These are phyloP conservation scores for Drosophila parabipectinata DNA, from an alignment of 1,140 invertebrate genomes.

Conservation along the genomic window DNA sequence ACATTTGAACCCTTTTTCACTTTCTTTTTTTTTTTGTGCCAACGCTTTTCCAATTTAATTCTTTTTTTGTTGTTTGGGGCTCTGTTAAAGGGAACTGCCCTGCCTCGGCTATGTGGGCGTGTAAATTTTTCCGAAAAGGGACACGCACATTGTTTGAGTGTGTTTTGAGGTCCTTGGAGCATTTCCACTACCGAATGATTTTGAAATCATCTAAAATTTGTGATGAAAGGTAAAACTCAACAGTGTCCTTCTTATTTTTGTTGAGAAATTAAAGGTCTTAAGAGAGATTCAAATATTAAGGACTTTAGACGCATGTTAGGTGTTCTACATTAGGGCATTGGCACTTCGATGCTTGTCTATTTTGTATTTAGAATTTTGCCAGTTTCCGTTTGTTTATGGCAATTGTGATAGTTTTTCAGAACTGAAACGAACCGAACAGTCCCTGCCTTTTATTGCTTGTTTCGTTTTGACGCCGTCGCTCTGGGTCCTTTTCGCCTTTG, in stretches of 20 bases:
- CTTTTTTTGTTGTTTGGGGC: conserved; percentile 17
- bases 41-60: conserved; percentile 47
- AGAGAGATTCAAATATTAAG: background rate
- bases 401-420: conserved; percentile 66
- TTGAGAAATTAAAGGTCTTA: background rate
- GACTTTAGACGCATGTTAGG: background rate
- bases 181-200: conserved; percentile 39
- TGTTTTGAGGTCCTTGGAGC: conserved; percentile 25
- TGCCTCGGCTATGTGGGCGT: conserved; percentile 47
- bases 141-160: conserved; percentile 47
- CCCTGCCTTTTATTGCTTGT: conserved; percentile 71
- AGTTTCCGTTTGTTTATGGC: conserved; percentile 37
- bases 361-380: conserved; percentile 29
- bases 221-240: conserved; percentile 3
- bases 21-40: conserved; percentile 11
- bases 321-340: conserved; percentile 14
- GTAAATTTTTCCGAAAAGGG: conserved; percentile 46
- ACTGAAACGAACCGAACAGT: conserved; percentile 59
- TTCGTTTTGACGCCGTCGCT: conserved; percentile 41
- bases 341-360: conserved; percentile 8
- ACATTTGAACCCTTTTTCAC: conserved; percentile 73
- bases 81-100: conserved; percentile 27
- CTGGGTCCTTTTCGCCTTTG: conserved; percentile 15
- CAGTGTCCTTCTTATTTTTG: background rate
- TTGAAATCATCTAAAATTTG: conserved; percentile 30